Evolutionary conservation across 1,140 invertebrate genomes (phyloP), one percentile per base, ranked within the genome.

Genomic region (Anadara kagoshimensis): DNA sequence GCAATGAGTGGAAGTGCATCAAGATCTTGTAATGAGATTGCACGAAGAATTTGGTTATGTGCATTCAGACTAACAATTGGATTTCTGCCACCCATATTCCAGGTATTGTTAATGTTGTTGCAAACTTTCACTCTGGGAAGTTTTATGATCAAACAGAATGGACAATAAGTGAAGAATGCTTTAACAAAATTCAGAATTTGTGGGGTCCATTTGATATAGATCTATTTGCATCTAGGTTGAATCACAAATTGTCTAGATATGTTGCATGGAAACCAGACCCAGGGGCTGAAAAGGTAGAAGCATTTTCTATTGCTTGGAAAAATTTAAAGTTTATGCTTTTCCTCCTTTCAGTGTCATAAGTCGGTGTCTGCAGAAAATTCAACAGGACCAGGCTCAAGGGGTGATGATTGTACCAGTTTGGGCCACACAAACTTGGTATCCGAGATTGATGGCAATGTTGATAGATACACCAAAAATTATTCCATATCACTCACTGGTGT

Each of bases 401-500:
- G 47, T 76, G 2, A 12, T 79, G 16, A 57, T 79, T 41, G 64
- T 68, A n/a, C 73, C 73, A 16, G 11, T 58, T 26, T 79, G 73
- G 77, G 51, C 64, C 36, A 76, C 69, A 24, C 73, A 76, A 22
- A 24, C 20, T 20, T 76, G 73, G 74, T 76, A 56, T 64, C 68
- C 77, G 22, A 47, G 22, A 26, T 24, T 78, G 22, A 14, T 64
- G 64, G n/a, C 51, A 29, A 12, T 66, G 10, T 20, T 58, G n/a
- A 43, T 68, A 45, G 57, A 7, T 26, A 12, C 36, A 8, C 57
- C 57, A 36, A 1, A 54, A 5, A 41, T 44, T 16, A 2, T 22
- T n/a, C 75, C 43, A 16, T 18, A 49, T 22, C 24, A n/a, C 12
- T 20, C 56, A 1, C 67, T 18, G 16, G 47, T 59, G 14, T 16